A percentile compares a stretch with the other conserved stretches of the same genome.
Conservation (phyloP, 2,113 vertebrate genomes). For the Nannospalax galili region DNA sequence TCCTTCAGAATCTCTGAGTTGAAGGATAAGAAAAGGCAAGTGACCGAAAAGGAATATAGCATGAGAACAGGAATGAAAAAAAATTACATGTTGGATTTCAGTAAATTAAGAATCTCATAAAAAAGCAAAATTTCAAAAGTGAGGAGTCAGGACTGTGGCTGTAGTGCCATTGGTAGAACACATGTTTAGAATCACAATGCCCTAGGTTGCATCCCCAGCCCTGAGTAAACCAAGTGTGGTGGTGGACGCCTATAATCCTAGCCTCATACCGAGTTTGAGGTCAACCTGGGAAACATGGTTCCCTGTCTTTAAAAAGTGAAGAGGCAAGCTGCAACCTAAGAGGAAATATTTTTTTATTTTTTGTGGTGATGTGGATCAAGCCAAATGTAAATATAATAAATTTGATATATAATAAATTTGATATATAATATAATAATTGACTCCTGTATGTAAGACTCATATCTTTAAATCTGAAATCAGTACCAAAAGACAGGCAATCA, state of each 20-base stretch:
- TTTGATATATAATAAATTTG: no score
- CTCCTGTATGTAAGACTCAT: no score
- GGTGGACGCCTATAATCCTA: no score
- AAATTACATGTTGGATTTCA: neutral
- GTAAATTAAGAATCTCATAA: slow-evolving; percentile 11
- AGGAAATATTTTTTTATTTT: neutral
- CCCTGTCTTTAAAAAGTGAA: neutral
- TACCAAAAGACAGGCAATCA: no score
- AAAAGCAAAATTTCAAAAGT: neutral
- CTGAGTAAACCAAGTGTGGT: no score
- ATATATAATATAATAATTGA: no score
- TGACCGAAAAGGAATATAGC: neutral
- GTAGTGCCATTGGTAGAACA: no score
- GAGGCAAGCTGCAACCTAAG: neutral
- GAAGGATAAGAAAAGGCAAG: neutral
- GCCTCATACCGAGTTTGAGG: no score
- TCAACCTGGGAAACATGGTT: neutral
- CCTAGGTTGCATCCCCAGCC: no score
- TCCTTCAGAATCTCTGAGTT: neutral
- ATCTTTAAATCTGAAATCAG: no score
- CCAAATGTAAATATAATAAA: neutral
- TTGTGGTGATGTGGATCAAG: neutral
- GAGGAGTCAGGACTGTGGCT: neutral
- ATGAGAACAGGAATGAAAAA: neutral
- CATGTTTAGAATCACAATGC: no score